These are phyloP conservation scores for Calonectris borealis DNA, from an alignment of 2,113 vertebrate species.

Conservation along the genomic window DNA sequence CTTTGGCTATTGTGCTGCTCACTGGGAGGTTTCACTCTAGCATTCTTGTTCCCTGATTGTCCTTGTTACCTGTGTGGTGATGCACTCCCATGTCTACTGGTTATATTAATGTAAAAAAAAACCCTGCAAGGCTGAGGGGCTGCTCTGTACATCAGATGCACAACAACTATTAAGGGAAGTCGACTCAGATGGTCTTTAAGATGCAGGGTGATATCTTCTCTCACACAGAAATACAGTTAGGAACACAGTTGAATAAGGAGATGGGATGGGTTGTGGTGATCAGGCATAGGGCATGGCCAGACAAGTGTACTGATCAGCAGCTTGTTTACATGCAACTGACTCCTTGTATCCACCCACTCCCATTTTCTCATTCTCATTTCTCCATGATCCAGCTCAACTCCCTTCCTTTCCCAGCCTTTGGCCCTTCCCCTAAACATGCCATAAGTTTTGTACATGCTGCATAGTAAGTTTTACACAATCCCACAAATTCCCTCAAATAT, in stretches of 20 bases:
- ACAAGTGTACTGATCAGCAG: background rate
- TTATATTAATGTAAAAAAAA: background rate
- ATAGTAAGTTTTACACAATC: background rate
- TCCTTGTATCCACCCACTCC: background rate
- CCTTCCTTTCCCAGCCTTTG: background rate
- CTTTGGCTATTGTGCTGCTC: background rate
- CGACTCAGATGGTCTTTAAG: background rate
- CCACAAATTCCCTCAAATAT: background rate
- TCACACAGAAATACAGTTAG: background rate
- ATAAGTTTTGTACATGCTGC: background rate
- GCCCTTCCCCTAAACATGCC: background rate
- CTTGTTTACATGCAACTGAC: background rate
- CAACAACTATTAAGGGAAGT: background rate
- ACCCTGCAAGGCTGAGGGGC: background rate
- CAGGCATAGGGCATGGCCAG: background rate
- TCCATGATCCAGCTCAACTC: background rate
- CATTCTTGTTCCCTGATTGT: background rate
- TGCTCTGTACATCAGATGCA: background rate
- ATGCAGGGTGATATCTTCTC: background rate
- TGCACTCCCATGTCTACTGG: background rate
- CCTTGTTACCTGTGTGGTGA: no score
- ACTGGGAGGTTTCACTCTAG: background rate
- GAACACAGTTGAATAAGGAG: background rate
- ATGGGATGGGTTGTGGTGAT: background rate
- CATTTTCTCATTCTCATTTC: background rate